Evolutionary conservation across 2,888 invertebrate species (phyloP), one percentile per base, ranked within the genome.

Genomic region (Tiphia femorata): DNA sequence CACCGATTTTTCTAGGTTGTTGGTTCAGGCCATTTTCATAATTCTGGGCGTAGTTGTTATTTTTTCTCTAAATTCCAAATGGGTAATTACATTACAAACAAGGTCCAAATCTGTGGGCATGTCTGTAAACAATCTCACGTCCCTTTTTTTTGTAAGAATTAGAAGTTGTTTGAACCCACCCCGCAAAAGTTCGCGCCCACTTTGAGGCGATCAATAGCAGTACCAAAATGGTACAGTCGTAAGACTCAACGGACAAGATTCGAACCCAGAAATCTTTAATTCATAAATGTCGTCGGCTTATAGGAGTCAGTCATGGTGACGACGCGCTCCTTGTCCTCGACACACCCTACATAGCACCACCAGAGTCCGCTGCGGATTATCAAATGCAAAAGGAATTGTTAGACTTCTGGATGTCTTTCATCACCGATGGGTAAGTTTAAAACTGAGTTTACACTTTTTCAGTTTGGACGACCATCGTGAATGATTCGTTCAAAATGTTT

Each of bases 281-380:
- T 38, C 6, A 17, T 10, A 3, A 10, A 33, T 19, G 27, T 23
- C 54, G n/a, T n/a, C n/a, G n/a, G n/a, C n/a, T 54, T 60, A 1
- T 81, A 88, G 92, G 91, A 72, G 87, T 86, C n/a, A 85, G 87
- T 61, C 90, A 91, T 76, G 89, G 85, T 0, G 90, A 91, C 63
- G 90, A 91, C 64, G 84, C 87, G 0, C 64, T 86, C 12, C 85
- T 86, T 37, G 76, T 90, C n/a, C 83, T 88, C 66, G 85, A 85
- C 16, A 79, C 76, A 6, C 43, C 56, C 3, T 71, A 62, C 33
- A 59, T 82, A 12, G 75, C 84, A 59, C 76, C 83, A 6, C 75
- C 80, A 3, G 76, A 78, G 14, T 80, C 82, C 0, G 67, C 82
- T 1, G 78, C 85, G 1, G 90, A 90, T 63, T 67, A 72, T n/a